Conservation (phyloP, 2,113 vertebrate species). For the Elachura formosa region DNA sequence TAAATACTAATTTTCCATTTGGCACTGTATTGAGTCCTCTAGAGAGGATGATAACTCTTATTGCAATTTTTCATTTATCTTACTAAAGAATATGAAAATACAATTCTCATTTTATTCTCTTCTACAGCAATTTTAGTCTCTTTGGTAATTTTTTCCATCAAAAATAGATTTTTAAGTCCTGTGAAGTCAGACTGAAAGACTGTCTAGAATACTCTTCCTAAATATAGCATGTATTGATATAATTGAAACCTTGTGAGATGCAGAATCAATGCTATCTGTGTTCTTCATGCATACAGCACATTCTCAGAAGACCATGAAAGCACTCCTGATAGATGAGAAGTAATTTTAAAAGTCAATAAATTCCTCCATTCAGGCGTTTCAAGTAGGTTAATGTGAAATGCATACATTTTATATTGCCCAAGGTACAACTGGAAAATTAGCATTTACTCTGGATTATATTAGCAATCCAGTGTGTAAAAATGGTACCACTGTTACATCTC, state of each 20-base stretch:
- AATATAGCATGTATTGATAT: not conserved
- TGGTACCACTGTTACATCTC: not conserved
- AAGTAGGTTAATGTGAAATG: not conserved
- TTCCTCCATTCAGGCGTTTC: not conserved
- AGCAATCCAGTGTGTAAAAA: too few relatives aligned
- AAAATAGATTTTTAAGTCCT: not conserved
- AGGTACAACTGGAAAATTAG: not conserved
- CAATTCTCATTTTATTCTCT: not conserved
- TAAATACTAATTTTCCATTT: not conserved
- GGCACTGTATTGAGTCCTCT: not conserved
- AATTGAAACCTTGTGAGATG: not conserved
- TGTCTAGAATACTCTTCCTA: not conserved
- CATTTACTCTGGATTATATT: not conserved
- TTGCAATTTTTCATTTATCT: not conserved
- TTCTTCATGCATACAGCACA: not conserved
- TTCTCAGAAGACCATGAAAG: not conserved
- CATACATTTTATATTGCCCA: not conserved
- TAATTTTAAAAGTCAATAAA: constrained; percentile 29
- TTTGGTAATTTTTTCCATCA: not conserved
- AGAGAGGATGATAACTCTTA: not conserved
- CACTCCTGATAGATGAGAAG: not conserved
- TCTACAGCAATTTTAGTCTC: not conserved
- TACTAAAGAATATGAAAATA: not conserved
- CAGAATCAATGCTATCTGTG: not conserved
- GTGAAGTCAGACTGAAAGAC: not conserved